Evolutionary conservation across 2,797 vertebrate species (phyloP).

Genomic region (Gouania willdenowi): DNA sequence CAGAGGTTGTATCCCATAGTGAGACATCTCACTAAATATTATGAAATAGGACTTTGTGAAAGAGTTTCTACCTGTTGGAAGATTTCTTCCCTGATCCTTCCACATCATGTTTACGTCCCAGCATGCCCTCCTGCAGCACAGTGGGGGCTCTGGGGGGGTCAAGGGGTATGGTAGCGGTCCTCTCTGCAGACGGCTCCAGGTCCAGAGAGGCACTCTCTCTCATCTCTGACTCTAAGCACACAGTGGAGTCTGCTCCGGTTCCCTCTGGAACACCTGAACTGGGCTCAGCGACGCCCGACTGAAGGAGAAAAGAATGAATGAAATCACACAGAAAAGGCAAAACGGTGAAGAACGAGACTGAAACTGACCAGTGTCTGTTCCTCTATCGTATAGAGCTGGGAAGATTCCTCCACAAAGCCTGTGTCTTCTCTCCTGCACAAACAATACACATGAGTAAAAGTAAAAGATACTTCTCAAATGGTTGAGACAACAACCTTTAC

Average conservation of each 20-base stretch:
- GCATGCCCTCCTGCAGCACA: slow-evolving; percentile 82
- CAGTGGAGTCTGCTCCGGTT: slow-evolving; percentile 49
- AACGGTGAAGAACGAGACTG: no score
- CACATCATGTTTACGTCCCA: slow-evolving; percentile 89
- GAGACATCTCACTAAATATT: no score
- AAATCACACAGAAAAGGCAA: slow-evolving; percentile 2
- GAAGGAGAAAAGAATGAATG: background rate
- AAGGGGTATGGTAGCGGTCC: slow-evolving; percentile 78
- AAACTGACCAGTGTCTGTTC: slow-evolving; percentile 73
- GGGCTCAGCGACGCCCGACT: slow-evolving; percentile 61
- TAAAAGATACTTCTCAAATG: no score
- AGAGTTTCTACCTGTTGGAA: slow-evolving; percentile 85
- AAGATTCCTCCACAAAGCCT: slow-evolving; percentile 75
- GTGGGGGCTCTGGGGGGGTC: slow-evolving; percentile 51
- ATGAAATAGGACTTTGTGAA: no score
- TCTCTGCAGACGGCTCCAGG: slow-evolving; percentile 67
- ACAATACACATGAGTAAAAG: no score
- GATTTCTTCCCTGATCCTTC: slow-evolving; percentile 88
- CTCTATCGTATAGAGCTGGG: slow-evolving; percentile 64
- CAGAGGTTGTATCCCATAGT: no score
- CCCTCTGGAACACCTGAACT: slow-evolving; percentile 51
- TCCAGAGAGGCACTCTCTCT: slow-evolving; percentile 66
- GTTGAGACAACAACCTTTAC: no score
- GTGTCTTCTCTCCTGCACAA: slow-evolving; percentile 75
- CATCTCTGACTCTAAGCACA: slow-evolving; percentile 55